Evolutionary conservation across 2,888 invertebrate genomes (phyloP).

Genomic region (Drosophila neonasuta): DNA sequence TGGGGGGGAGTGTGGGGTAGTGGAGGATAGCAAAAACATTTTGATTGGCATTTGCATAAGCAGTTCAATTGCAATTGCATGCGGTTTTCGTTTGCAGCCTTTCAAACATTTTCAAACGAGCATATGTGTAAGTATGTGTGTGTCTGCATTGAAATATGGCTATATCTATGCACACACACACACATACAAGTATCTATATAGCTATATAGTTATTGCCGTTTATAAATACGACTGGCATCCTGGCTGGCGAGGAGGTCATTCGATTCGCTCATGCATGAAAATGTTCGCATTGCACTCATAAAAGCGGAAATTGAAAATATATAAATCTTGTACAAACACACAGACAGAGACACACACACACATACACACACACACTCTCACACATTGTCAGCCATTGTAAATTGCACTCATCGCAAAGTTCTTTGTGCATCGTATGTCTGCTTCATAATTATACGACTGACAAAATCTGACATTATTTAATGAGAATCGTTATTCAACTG

Average conservation of each 20-base stretch:
- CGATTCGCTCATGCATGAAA: constrained; percentile 72
- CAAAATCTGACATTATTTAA: constrained; percentile 8
- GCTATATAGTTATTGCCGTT: constrained; percentile 59
- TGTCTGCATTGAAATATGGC: constrained; percentile 5
- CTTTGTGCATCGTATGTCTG: constrained; percentile 13
- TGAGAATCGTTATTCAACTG: constrained; percentile 3
- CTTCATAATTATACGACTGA: constrained; percentile 26
- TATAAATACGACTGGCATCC: constrained; percentile 46
- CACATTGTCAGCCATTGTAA: constrained; percentile 26
- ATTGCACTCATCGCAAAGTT: constrained; percentile 52
- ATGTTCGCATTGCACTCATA: constrained; percentile 66
- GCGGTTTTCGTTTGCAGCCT: constrained; percentile 32
- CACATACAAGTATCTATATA: background rate
- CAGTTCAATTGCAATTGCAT: constrained; percentile 74
- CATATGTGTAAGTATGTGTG: constrained; percentile 24
- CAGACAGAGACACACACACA: background rate
- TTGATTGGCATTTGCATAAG: constrained; percentile 78
- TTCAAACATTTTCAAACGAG: constrained; percentile 31
- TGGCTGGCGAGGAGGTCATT: constrained; percentile 57
- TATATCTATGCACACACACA: constrained; percentile 11
- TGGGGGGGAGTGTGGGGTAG: constrained; percentile 2
- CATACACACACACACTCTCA: background rate
- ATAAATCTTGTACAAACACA: constrained; percentile 60
- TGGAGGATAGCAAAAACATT: constrained; percentile 55
- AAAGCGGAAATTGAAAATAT: constrained; percentile 73